Conservation (phyloP, 2,888 invertebrate species). For the Neocrepidodera transversa region DNA sequence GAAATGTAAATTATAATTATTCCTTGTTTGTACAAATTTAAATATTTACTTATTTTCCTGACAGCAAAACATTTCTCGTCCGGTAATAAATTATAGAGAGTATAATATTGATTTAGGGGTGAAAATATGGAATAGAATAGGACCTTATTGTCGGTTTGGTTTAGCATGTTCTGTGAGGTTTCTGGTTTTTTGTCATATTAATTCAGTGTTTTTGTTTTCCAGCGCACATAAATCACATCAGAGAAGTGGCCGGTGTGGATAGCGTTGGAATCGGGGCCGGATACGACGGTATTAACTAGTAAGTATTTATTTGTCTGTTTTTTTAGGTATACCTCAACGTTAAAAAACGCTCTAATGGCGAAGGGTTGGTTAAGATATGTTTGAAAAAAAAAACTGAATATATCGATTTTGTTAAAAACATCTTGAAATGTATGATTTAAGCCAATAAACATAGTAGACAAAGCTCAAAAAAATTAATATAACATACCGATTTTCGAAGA, state of each 20-base stretch:
- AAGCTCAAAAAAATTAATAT: no score
- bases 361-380: no score
- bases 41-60: no score
- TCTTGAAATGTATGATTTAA: no score
- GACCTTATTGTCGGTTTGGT: no score
- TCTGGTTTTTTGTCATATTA: constrained; percentile 5
- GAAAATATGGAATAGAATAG: constrained; percentile 10
- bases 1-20: no score
- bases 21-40: no score
- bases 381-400: no score
- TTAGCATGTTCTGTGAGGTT: background rate
- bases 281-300: constrained; percentile 91
- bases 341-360: no score
- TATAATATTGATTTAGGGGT: constrained; percentile 2
- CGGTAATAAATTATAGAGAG: background rate
- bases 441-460: no score
- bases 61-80: background rate
- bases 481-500: no score
- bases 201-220: constrained; percentile 54
- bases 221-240: constrained; percentile 92
- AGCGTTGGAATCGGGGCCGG: constrained; percentile 89
- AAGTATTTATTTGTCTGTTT: constrained; percentile 63
- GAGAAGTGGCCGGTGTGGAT: constrained; percentile 84
- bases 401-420: background rate
- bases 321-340: no score